Conservation (phyloP, 2,888 invertebrate genomes). For the Pinctada fucata region DNA sequence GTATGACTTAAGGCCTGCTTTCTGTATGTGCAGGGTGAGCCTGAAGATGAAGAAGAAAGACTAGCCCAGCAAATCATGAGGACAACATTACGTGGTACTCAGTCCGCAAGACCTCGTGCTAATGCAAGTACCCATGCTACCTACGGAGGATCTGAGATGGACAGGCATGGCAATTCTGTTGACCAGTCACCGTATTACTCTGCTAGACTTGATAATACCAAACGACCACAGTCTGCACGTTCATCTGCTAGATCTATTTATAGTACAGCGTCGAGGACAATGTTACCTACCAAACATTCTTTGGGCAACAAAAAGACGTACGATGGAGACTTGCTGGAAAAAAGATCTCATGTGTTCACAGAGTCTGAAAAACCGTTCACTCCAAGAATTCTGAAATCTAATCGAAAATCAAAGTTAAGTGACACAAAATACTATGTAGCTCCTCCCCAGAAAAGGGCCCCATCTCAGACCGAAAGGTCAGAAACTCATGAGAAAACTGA, state of each 20-base stretch:
- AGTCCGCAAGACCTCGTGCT: constrained; percentile 21
- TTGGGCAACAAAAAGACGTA: constrained; percentile 55
- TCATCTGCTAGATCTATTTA: constrained; percentile 48
- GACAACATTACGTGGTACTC: constrained; percentile 56
- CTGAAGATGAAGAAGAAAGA: constrained; percentile 67
- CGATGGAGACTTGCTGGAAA: constrained; percentile 71
- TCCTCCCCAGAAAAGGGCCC: constrained; percentile 56
- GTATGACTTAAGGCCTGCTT: no score
- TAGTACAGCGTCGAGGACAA: constrained; percentile 50
- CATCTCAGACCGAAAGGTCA: constrained; percentile 30
- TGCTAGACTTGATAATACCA: constrained; percentile 9
- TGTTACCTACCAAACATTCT: constrained; percentile 34
- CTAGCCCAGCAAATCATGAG: constrained; percentile 65
- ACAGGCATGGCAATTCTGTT: background rate
- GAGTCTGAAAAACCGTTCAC: constrained; percentile 72
- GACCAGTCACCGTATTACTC: constrained; percentile 29
- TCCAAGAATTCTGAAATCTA: constrained; percentile 72
- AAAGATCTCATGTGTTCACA: constrained; percentile 70
- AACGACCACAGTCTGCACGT: constrained; percentile 52
- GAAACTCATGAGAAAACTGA: constrained; percentile 29
- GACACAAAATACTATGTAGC: constrained; percentile 73
- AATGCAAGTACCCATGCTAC: constrained; percentile 42
- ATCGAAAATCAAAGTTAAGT: constrained; percentile 68
- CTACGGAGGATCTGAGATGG: constrained; percentile 32
- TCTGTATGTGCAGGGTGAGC: constrained; percentile 49